A percentile compares a stretch with the other conserved stretches of the same genome.
These are phyloP conservation scores for Andrena dorsata DNA, from an alignment of 2,888 invertebrate species.

Conservation along the genomic window DNA sequence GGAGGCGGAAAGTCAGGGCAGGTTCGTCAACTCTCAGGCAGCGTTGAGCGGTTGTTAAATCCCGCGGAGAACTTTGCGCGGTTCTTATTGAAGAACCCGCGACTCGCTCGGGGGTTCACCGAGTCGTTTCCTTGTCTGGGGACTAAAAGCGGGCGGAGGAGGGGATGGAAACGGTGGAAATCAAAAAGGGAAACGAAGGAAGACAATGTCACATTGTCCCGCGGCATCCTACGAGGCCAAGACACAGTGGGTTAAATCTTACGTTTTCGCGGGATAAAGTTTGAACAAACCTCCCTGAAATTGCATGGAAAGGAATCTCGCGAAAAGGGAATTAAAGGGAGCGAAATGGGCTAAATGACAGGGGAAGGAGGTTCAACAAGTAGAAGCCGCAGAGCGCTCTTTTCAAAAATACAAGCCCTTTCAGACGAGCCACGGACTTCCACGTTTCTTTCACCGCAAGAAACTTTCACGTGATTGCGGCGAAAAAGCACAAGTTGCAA, in stretches of 20 bases:
- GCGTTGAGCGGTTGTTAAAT: constrained; percentile 39
- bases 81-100: constrained; percentile 42
- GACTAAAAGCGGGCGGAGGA: constrained; percentile 3
- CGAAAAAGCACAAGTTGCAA: not conserved
- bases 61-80: constrained; percentile 23
- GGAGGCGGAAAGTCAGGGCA: not conserved
- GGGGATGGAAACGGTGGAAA: not conserved
- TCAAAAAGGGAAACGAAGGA: not conserved
- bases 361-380: not conserved
- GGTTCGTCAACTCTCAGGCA: constrained; percentile 15
- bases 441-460: not conserved
- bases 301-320: not conserved
- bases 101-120: constrained; percentile 7
- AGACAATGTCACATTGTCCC: constrained; percentile 22
- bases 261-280: not conserved
- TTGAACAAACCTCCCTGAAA: not conserved
- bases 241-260: not conserved
- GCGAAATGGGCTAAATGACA: not conserved
- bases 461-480: not conserved
- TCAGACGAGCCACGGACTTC: not conserved
- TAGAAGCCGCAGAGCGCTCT: not conserved
- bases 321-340: not conserved
- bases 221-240: constrained; percentile 29
- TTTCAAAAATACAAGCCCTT: constrained; percentile 5
- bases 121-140: not conserved